Conservation (phyloP, 2,888 invertebrate genomes). For the Noctua janthe region DNA sequence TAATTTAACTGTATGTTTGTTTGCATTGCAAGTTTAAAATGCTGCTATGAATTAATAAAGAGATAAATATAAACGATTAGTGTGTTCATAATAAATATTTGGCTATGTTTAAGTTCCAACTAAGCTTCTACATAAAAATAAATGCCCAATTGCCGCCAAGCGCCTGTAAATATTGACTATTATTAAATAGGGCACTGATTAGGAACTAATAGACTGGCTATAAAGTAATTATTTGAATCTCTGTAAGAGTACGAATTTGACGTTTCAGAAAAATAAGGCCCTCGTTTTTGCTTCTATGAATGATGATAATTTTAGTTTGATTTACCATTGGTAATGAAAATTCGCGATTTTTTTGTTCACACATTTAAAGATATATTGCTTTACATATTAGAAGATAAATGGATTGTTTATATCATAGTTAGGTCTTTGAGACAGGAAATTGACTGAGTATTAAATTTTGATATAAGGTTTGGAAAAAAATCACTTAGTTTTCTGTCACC, state of each 20-base stretch:
- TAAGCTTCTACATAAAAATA: slow-evolving; percentile 55
- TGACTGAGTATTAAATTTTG: slow-evolving; percentile 56
- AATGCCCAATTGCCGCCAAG: slow-evolving; percentile 80
- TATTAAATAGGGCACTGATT: slow-evolving; percentile 78
- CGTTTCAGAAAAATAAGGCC: slow-evolving; percentile 46
- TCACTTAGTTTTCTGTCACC: slow-evolving; percentile 51
- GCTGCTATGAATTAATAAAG: slow-evolving; percentile 34
- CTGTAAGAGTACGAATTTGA: slow-evolving; percentile 81
- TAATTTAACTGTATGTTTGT: slow-evolving; percentile 52
- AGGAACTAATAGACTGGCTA: slow-evolving; percentile 86
- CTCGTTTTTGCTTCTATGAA: slow-evolving; percentile 52
- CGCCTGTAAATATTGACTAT: slow-evolving; percentile 81
- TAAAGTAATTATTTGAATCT: slow-evolving; percentile 83
- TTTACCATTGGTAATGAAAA: slow-evolving; percentile 56
- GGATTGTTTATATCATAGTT: slow-evolving; percentile 36
- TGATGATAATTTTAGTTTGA: slow-evolving; percentile 55
- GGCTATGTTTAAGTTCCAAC: slow-evolving; percentile 51
- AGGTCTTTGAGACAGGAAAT: slow-evolving; percentile 58
- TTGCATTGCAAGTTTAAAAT: slow-evolving; percentile 44
- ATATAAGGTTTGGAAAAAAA: slow-evolving; percentile 25
- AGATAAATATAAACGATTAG: slow-evolving; percentile 27
- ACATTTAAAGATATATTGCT: slow-evolving; percentile 46
- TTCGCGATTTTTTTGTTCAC: slow-evolving; percentile 44
- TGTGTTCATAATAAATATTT: slow-evolving; percentile 59
- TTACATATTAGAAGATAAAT: slow-evolving; percentile 40